A percentile compares a stretch with the other conserved stretches of the same genome.
Conservation (phyloP, 2,888 invertebrate species). For the Drosophila lutescens region DNA sequence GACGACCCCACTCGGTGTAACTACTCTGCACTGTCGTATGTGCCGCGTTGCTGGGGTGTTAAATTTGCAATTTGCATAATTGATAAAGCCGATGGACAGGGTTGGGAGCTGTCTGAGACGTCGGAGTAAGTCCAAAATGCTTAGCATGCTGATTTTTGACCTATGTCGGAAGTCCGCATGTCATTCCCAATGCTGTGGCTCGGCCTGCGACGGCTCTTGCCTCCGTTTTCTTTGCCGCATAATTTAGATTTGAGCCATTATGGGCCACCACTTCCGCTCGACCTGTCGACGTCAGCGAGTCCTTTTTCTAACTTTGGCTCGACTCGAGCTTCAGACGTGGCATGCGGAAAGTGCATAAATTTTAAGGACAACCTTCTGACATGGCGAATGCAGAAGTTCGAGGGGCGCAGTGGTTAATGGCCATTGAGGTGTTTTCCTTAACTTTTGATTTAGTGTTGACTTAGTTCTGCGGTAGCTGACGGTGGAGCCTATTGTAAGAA, state of each 20-base stretch:
- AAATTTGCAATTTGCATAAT: constrained; percentile 81
- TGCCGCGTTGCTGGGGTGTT: constrained; percentile 69
- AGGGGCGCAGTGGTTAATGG: constrained; percentile 24
- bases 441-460: constrained; percentile 71
- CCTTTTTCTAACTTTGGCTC: constrained; percentile 8
- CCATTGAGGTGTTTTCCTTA: constrained; percentile 65
- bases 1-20: constrained; percentile 3
- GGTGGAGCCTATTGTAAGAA: neutral
- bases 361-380: constrained; percentile 58
- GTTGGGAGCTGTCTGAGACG: constrained; percentile 8
- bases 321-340: constrained; percentile 34
- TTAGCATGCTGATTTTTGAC: constrained; percentile 74
- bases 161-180: constrained; percentile 78
- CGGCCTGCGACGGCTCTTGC: constrained; percentile 3
- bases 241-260: constrained; percentile 77
- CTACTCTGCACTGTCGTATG: constrained; percentile 45
- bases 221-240: constrained; percentile 61
- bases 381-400: constrained; percentile 52
- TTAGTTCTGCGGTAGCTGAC: constrained; percentile 32
- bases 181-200: constrained; percentile 58
- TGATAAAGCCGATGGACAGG: constrained; percentile 69
- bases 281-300: constrained; percentile 36
- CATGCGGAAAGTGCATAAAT: constrained; percentile 76
- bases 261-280: constrained; percentile 67
- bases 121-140: constrained; percentile 51